Base-by-base conservation (phyloP, 2,888 invertebrate species). In the Orthosia gothica region DNA sequence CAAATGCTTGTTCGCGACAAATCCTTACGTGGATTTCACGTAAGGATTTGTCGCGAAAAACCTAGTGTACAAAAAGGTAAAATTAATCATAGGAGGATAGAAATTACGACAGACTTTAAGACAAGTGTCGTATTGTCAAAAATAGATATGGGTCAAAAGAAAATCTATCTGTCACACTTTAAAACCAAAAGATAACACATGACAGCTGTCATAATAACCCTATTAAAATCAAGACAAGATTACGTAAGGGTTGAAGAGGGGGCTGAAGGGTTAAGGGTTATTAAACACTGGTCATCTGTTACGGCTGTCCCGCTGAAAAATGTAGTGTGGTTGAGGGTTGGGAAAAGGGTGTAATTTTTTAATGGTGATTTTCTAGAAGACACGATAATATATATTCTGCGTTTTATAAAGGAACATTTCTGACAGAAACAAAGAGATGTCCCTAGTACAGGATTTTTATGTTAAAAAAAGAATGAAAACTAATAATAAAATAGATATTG, bases 151-250 rank as follows among this genome's bases (percentile, higher is more conserved):
- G 70, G 70, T 65, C 52, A 54, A 68, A 81, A 54, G 74, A 70
- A 62, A 76, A 54, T 63, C 26, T 57, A 63, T 77, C 78, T 78
- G 79, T 73, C 80, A 83, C 45, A 66, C 26, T 68, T 57, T 76
- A 61, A 69, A 82, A 84, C 84, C 67, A 47, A 55, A 76, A 81
- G 83, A 76, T 77, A 71, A 62, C 70, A 81, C 79, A 23, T 84
- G 88, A 87, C 87, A 87, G 74, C 73, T 87, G 87, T 85, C 87
- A 85, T 74, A 88, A 81, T 67, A 74, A 77, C 81, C 88, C 81
- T 65, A 76, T 86, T 82, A 85, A 77, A 83, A 84, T 79, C 78
- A 86, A 85, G 85, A 83, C 82, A 85, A 87, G 89, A 88, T 89
- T 88, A 89, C 59, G 75, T 64, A 83, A 76, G 81, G 81, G 75